Conservation (phyloP, 2,113 vertebrate species). For the Chiloscyllium plagiosum region DNA sequence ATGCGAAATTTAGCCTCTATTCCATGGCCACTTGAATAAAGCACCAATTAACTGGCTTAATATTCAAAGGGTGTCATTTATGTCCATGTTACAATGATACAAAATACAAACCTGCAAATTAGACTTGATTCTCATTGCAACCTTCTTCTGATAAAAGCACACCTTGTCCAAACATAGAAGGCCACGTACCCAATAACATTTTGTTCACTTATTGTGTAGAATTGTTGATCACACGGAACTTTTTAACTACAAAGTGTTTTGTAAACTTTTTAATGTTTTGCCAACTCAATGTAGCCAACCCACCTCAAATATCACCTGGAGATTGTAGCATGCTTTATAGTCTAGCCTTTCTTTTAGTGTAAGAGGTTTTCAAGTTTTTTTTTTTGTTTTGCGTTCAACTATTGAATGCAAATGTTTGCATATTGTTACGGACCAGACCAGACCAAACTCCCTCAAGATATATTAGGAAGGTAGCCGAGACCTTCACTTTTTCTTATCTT, state of each 20-base stretch:
- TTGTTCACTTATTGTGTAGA: neutral
- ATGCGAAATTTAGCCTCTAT: neutral
- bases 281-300: neutral
- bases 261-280: constrained; percentile 9
- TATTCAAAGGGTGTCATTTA: neutral
- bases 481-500: no score
- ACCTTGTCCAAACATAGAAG: neutral
- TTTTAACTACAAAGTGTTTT: constrained; percentile 15
- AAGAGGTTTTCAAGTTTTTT: neutral
- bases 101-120: neutral
- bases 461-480: no score
- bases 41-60: neutral
- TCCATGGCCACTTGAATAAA: neutral
- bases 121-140: neutral
- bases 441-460: no score
- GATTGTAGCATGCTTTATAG: neutral
- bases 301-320: neutral
- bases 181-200: neutral
- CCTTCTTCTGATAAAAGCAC: neutral
- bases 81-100: neutral
- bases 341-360: neutral
- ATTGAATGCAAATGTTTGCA: neutral
- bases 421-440: neutral
- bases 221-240: neutral
- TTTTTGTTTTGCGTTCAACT: neutral